Evolutionary conservation across 1,140 invertebrate species (phyloP).

Genomic region (Adelges cooleyi): DNA sequence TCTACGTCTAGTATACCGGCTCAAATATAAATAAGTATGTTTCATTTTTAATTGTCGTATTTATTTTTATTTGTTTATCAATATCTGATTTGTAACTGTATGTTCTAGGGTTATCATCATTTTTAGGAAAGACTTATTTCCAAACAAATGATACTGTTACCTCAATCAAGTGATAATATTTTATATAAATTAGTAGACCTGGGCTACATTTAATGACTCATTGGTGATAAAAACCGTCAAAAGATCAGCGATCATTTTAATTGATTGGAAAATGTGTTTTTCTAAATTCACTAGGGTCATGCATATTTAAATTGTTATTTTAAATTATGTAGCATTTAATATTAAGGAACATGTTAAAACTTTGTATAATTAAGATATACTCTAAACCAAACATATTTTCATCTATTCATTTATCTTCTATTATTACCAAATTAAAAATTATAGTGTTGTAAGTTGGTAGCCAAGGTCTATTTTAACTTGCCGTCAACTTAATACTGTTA

Average conservation of each 20-base stretch:
- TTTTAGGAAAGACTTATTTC: slow-evolving; percentile 13
- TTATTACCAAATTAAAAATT: neutral
- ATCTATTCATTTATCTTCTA: neutral
- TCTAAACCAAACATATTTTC: slow-evolving; percentile 2
- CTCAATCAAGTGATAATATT: slow-evolving; percentile 8
- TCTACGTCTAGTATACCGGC: slow-evolving; percentile 22
- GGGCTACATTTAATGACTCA: slow-evolving; percentile 7
- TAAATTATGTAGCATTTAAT: neutral
- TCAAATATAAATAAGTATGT: slow-evolving; percentile 26
- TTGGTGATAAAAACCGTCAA: neutral
- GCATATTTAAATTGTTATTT: neutral
- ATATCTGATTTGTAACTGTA: too few relatives aligned
- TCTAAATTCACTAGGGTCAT: neutral
- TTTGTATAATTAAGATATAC: slow-evolving; percentile 12
- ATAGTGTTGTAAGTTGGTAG: neutral
- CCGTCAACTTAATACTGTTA: too few relatives aligned
- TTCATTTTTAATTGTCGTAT: too few relatives aligned
- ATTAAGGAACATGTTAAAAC: neutral
- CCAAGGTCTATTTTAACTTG: slow-evolving; percentile 7
- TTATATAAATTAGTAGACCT: slow-evolving; percentile 2
- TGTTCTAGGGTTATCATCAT: neutral
- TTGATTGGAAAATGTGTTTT: neutral
- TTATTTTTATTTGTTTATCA: too few relatives aligned
- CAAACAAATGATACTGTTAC: slow-evolving; percentile 19
- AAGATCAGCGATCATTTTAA: too few relatives aligned